These are phyloP conservation scores for Medauroidea extradentata DNA, from an alignment of 1,140 invertebrate genomes.

Conservation along the genomic window DNA sequence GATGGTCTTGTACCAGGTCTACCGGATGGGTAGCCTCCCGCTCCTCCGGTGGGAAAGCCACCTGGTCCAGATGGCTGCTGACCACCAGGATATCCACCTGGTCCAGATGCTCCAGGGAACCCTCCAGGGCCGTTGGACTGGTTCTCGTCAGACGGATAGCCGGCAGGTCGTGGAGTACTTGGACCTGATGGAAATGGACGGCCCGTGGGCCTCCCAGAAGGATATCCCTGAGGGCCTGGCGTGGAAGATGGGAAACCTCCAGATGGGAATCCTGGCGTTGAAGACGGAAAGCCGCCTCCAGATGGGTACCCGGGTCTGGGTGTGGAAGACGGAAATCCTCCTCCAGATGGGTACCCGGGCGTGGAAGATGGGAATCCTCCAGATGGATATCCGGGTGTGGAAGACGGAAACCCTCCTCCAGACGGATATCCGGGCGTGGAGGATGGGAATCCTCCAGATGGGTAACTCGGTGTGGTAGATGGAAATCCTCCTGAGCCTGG, in stretches of 20 bases:
- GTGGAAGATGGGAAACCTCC: background rate
- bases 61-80: background rate
- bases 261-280: background rate
- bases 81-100: background rate
- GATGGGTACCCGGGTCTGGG: background rate
- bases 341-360: background rate
- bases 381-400: background rate
- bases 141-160: background rate
- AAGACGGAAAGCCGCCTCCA: background rate
- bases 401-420: no score
- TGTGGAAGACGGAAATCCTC: background rate
- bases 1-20: background rate
- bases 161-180: background rate
- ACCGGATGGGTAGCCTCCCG: conserved; percentile 13
- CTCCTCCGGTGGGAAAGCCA: background rate
- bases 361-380: background rate
- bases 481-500: no score
- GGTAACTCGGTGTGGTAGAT: no score
- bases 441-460: no score
- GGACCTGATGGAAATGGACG: background rate
- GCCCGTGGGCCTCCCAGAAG: background rate
- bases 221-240: background rate
- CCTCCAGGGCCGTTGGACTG: background rate
- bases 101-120: background rate
- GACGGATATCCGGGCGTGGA: no score